Evolutionary conservation across 2,888 invertebrate species (phyloP).

Genomic region (Nebria salina): DNA sequence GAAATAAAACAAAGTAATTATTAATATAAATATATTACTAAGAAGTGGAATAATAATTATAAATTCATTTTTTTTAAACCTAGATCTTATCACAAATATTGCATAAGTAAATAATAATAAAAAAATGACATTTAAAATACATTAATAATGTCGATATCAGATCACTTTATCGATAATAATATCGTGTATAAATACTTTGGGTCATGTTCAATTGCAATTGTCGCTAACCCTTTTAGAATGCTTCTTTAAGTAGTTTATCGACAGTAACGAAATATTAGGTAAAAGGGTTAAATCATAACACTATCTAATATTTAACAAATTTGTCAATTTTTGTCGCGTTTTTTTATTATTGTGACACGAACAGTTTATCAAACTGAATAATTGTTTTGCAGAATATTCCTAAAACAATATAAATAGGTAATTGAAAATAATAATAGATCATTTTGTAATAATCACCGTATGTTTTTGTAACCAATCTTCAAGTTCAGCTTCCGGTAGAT

Average conservation of each 20-base stretch:
- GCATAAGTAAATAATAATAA: conserved; percentile 1
- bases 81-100: background rate
- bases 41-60: background rate
- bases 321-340: conserved; percentile 73
- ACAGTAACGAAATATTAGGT: too few relatives aligned
- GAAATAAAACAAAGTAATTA: background rate
- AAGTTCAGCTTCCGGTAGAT: conserved; percentile 86
- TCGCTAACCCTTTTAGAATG: background rate
- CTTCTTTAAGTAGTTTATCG: too few relatives aligned
- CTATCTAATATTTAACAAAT: background rate
- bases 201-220: background rate
- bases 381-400: conserved; percentile 91
- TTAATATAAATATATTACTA: background rate
- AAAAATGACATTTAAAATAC: background rate
- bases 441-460: conserved; percentile 64
- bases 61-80: background rate
- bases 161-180: background rate
- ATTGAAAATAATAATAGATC: conserved; percentile 30
- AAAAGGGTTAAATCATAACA: background rate
- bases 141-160: background rate
- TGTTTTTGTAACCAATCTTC: conserved; percentile 91
- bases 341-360: conserved; percentile 90
- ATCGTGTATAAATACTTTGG: background rate
- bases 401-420: conserved; percentile 55
- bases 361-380: conserved; percentile 83